phyloP scores from a whole-genome alignment of 1,140 invertebrate genomes.

The Drosophila subobscura region DNA sequence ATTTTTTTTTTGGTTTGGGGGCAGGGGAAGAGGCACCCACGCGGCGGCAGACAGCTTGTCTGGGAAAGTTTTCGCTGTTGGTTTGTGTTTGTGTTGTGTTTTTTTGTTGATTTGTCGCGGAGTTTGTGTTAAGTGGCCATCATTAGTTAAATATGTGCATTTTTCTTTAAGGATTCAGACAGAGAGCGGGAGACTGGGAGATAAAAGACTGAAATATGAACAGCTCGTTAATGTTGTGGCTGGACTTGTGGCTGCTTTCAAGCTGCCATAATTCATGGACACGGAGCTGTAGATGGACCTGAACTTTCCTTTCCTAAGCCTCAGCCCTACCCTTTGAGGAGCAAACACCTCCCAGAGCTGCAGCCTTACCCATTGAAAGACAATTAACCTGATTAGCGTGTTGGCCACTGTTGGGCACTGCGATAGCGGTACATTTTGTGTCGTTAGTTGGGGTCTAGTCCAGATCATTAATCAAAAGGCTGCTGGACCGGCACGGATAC shows the following conservation, averaged over 20 bases:
- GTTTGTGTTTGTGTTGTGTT: conserved; percentile 1
- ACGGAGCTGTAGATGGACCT: conserved; percentile 16
- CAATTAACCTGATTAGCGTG: conserved; percentile 79
- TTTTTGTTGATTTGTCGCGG: conserved; percentile 77
- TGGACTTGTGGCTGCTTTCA: conserved; percentile 53
- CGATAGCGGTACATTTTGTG: conserved; percentile 66
- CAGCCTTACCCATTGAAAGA: conserved; percentile 59
- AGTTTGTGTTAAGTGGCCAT: conserved; percentile 79
- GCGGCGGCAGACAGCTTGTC: conserved; percentile 43
- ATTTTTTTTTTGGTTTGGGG: conserved; percentile 14
- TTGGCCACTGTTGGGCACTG: conserved; percentile 56
- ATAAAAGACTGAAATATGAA: conserved; percentile 61
- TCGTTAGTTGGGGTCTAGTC: conserved; percentile 50
- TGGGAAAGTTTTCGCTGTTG: conserved; percentile 66
- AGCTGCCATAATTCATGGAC: conserved; percentile 73
- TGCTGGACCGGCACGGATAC: conserved; percentile 59
- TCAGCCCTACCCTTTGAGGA: background rate
- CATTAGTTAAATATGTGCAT: conserved; percentile 82
- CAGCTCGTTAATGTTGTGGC: conserved; percentile 50
- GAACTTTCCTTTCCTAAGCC: conserved; percentile 56
- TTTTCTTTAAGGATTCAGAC: conserved; percentile 78
- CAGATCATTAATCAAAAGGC: conserved; percentile 74
- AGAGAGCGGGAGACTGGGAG: conserved; percentile 1
- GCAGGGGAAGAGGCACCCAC: conserved; percentile 43
- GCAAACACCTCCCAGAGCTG: conserved; percentile 14